phyloP scores from a whole-genome alignment of 2,888 invertebrate species.

The Lycophotia porphyrea region DNA sequence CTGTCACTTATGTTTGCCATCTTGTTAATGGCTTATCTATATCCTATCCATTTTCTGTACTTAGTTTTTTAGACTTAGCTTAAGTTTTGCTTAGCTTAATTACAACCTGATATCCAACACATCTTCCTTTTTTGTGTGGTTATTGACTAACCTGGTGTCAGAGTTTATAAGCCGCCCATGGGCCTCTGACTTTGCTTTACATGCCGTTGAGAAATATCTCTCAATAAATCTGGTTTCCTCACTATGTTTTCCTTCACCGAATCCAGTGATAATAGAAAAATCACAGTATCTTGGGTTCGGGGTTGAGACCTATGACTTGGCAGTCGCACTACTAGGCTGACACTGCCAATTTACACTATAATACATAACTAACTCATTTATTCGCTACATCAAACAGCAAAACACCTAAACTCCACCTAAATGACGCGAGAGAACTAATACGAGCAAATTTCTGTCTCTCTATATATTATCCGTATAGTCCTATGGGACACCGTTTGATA shows the following conservation, averaged over 20 bases:
- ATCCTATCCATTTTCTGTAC: background rate
- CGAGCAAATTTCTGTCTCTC: constrained; percentile 79
- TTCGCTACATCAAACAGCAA: constrained; percentile 52
- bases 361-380: background rate
- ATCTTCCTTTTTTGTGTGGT: too few species aligned
- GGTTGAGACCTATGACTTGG: too few species aligned
- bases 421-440: constrained; percentile 76
- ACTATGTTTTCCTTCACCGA: too few species aligned
- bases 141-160: too few species aligned
- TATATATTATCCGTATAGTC: constrained; percentile 75
- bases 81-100: too few species aligned
- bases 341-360: background rate
- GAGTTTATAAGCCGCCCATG: too few species aligned
- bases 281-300: too few species aligned
- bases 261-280: too few species aligned
- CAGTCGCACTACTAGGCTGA: background rate
- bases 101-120: too few species aligned
- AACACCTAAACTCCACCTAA: constrained; percentile 63
- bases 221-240: too few species aligned
- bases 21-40: background rate
- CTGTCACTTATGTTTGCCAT: background rate
- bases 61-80: background rate
- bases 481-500: constrained; percentile 80
- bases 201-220: too few species aligned
- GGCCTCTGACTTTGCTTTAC: too few species aligned